Percentiles rank a stretch among this genome's conserved stretches.
phyloP scores from a whole-genome alignment of 2,888 invertebrate genomes.

The Blera fallax region DNA sequence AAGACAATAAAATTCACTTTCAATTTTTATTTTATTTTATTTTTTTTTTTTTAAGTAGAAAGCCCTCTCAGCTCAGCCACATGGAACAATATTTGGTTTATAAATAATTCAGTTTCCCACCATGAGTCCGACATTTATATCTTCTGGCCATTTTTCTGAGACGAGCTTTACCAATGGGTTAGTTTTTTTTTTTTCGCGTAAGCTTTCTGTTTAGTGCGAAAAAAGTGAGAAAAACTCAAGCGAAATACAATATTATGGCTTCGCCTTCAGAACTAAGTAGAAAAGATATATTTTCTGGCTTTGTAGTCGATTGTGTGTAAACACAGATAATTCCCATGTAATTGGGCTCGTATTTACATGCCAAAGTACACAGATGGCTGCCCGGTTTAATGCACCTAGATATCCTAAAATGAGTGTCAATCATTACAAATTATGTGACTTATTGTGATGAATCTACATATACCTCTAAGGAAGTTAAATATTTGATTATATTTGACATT shows the following conservation, averaged over 20 bases:
- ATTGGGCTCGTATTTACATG: constrained; percentile 41
- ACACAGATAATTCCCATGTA: constrained; percentile 54
- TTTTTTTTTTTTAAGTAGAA: constrained; percentile 11
- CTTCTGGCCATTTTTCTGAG: constrained; percentile 44
- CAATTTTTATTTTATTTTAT: too few species aligned
- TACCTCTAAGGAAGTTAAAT: constrained; percentile 37
- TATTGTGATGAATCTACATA: constrained; percentile 1
- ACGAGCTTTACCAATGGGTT: constrained; percentile 36
- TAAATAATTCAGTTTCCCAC: constrained; percentile 73
- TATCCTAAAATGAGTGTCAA: constrained; percentile 50
- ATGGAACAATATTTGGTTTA: constrained; percentile 71
- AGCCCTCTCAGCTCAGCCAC: constrained; percentile 48
- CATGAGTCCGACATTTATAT: constrained; percentile 73
- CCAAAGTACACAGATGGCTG: constrained; percentile 49
- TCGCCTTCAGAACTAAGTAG: constrained; percentile 14
- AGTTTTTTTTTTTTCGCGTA: constrained; percentile 30
- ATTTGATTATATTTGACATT: constrained; percentile 65
- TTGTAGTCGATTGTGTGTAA: constrained; percentile 47
- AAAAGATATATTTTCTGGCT: constrained; percentile 23
- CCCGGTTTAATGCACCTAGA: constrained; percentile 54
- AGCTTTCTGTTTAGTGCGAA: constrained; percentile 48
- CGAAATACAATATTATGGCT: constrained; percentile 6
- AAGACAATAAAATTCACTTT: constrained; percentile 22
- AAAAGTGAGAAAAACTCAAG: constrained; percentile 29
- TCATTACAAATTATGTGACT: constrained; percentile 36